These are phyloP conservation scores for Cyprinella venusta DNA, from an alignment of 2,797 vertebrate species.

Conservation along the genomic window DNA sequence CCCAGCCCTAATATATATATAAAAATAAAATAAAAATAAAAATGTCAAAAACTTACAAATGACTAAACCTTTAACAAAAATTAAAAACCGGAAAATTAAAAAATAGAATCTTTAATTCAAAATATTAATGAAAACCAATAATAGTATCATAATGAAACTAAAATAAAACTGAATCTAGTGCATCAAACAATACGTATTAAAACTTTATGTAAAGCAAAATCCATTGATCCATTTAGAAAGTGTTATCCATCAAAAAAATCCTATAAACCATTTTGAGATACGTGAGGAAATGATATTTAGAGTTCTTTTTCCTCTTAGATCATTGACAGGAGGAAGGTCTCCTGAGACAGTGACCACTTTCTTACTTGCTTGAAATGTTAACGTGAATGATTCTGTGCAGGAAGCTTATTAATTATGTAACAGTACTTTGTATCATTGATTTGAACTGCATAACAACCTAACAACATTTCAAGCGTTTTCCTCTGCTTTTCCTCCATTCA, in stretches of 20 bases:
- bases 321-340: neutral
- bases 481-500: neutral
- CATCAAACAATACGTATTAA: neutral
- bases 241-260: slow-evolving; percentile 9
- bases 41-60: no score
- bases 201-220: neutral
- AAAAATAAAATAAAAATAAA: no score
- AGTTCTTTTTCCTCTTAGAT: neutral
- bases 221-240: neutral
- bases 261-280: neutral
- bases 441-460: neutral
- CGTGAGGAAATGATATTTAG: slow-evolving; percentile 9
- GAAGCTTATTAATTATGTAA: slow-evolving; percentile 31
- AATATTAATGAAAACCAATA: neutral
- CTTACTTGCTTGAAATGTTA: slow-evolving; percentile 11
- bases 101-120: neutral
- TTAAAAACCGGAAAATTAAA: neutral
- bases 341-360: neutral
- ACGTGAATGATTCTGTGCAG: no score
- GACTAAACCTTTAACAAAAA: neutral
- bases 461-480: slow-evolving; percentile 4
- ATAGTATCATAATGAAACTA: neutral
- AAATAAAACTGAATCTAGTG: neutral
- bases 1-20: no score
- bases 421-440: slow-evolving; percentile 1